Evolutionary conservation across 64 coral and sea anemone species (phyloP), one percentile per base, ranked within the genome.

Genomic region (Exaiptasia diaphana): DNA sequence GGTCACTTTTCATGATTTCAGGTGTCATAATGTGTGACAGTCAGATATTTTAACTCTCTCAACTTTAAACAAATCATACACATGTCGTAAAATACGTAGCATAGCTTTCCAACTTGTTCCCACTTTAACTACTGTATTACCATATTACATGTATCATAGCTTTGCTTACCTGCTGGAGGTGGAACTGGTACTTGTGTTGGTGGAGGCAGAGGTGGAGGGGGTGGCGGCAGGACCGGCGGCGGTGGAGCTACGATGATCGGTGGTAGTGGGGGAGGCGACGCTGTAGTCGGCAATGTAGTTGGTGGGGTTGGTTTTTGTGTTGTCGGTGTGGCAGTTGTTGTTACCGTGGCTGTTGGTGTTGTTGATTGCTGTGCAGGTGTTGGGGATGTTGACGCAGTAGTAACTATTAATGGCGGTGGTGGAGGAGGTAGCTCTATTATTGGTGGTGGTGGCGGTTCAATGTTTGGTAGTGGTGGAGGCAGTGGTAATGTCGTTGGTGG

Each of bases 301-400:
- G 9, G 69, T 85, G 54, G 53, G 64, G 29, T 27, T 45, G 55
- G 8, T 74, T 36, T 18, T 74, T 49, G 67, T n/a, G 82, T 43
- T n/a, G 82, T 69, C 15, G 33, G 50, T 0, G 50, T 67, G 0
- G 80, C 12, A 41, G 67, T 63, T 14, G 35, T 1, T 5, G 65
- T 55, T 14, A 35, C 4, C 4, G 41, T 67, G 20, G 65, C 3
- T 74, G 25, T 15, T 20, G 68, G 52, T 7, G 64, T 28, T 10
- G 82, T 38, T 60, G 45, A 21, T 35, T 67, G 53, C 0, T 65
- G 53, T 21, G 3, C 24, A 9, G 38, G 53, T 27, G 68, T 11
- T 64, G 31, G 25, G 1, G 39, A 20, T 34, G 77, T 62, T 5
- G 36, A 30, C 0, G 57, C 24, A 0, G 57, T 23, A 22, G 33